Percentiles rank a stretch among this genome's conserved stretches.
Evolutionary conservation across 2,888 invertebrate species (phyloP).

Genomic region (Troides oblongomaculatus): DNA sequence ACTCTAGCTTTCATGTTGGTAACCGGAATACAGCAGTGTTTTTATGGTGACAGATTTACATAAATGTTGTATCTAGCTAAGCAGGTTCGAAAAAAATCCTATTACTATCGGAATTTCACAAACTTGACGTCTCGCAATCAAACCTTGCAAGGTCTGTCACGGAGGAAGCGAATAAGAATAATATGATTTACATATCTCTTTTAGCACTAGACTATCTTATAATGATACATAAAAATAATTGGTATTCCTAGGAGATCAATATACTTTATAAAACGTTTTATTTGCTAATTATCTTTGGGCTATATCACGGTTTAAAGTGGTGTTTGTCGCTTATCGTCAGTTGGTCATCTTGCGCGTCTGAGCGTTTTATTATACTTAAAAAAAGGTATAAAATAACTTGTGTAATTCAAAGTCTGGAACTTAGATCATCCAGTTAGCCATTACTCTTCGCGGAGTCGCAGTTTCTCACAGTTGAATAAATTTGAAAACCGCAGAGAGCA

Average conservation of each 20-base stretch:
- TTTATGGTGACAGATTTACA: too few relatives aligned
- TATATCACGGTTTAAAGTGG: not conserved
- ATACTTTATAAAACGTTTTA: too few relatives aligned
- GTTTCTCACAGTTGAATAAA: constrained; percentile 60
- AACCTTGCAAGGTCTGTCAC: not conserved
- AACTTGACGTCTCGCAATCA: too few relatives aligned
- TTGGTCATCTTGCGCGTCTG: too few relatives aligned
- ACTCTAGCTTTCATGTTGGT: too few relatives aligned
- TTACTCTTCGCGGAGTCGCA: constrained; percentile 26
- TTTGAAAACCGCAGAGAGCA: constrained; percentile 55
- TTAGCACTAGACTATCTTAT: not conserved
- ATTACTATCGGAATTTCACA: too few relatives aligned
- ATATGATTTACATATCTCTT: not conserved
- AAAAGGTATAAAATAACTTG: not conserved
- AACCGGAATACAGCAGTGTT: too few relatives aligned
- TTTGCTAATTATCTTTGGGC: too few relatives aligned
- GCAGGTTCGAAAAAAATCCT: too few relatives aligned
- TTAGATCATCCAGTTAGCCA: constrained; percentile 16
- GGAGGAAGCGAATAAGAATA: not conserved
- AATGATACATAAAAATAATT: not conserved
- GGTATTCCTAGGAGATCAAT: not conserved
- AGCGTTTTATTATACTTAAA: not conserved
- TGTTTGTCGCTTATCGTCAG: not conserved
- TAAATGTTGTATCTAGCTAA: too few relatives aligned
- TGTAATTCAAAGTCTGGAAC: constrained; percentile 10